These are phyloP conservation scores for Pseudolycoriella hygida DNA, from an alignment of 2,888 invertebrate species.

Conservation along the genomic window DNA sequence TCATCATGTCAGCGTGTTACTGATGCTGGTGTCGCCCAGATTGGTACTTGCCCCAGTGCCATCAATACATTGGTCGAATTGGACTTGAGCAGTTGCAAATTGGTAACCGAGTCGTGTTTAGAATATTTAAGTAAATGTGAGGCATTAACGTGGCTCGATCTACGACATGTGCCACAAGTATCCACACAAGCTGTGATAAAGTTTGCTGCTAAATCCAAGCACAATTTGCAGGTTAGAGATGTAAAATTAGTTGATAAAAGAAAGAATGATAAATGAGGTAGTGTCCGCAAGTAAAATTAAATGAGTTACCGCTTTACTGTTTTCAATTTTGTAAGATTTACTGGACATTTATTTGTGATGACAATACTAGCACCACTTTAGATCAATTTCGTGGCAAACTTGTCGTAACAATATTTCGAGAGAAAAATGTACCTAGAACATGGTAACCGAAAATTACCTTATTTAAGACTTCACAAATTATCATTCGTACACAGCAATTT, in stretches of 20 bases:
- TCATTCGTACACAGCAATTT: too few relatives aligned
- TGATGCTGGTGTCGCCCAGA: constrained; percentile 77
- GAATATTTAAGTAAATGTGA: constrained; percentile 66
- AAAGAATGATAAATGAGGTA: constrained; percentile 13
- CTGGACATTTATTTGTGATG: too few relatives aligned
- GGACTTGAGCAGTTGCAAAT: constrained; percentile 64
- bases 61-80: constrained; percentile 47
- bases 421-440: too few relatives aligned
- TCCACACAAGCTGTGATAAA: constrained; percentile 68
- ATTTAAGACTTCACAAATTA: too few relatives aligned
- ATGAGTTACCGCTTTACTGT: too few relatives aligned
- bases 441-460: too few relatives aligned
- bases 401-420: too few relatives aligned
- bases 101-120: constrained; percentile 64
- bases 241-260: constrained; percentile 54
- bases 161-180: constrained; percentile 63
- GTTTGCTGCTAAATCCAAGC: constrained; percentile 64
- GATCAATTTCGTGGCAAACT: too few relatives aligned
- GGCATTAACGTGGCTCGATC: constrained; percentile 51
- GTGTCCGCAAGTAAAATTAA: too few relatives aligned
- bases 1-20: constrained; percentile 76
- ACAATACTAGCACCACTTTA: too few relatives aligned
- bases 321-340: too few relatives aligned
- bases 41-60: constrained; percentile 56
- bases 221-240: constrained; percentile 61